Evolutionary conservation across 2,888 invertebrate species (phyloP), one percentile per base, ranked within the genome.

Genomic region (Xestia rhomboidea): DNA sequence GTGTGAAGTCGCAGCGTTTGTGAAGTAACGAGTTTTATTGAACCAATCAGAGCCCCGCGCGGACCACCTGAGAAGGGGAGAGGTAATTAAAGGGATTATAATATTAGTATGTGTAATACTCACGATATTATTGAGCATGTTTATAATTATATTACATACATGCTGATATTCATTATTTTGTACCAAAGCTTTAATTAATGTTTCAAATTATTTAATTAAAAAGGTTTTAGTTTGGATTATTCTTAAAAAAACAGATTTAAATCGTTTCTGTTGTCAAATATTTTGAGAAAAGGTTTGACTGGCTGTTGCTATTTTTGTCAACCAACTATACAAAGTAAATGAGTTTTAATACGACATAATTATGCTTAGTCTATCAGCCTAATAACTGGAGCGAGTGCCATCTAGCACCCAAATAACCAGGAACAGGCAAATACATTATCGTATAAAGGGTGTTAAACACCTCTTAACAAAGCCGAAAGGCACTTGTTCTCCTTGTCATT

Each of bases 21-120:
- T 41, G 38, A n/a, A 13, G 15, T 54, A 62, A 63, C 11, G 27
- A 63, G 27, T 63, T 63, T n/a, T 70, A 70, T 63, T 60, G 11
- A 3, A 49, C 7, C 13, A 34, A 76, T 76, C 24, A 54, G 8
- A 51, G 18, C 24, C 5, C 18, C 6, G 41, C n/a, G 0, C 21
- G 13, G 27, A 13, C 46, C 60, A 27, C 24, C 27, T 57, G 24
- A 8, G 6, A 49, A 5, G 27, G 11, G 46, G 30, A 24, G 27
- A 41, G 18, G 27, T 49, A 41, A 62, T 75, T 49, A 62, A 30
- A 49, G 30, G 1, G 8, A 51, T 63, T 44, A 49, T 51, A 62
- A 49, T 51, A 62, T 49, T 30, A 51, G n/a, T 2, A 41, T 30
- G n/a, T 6, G 21, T 30, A 5, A 38, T 0, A 13, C 60, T 1